Evolutionary conservation across 2,888 invertebrate species (phyloP).

Genomic region (Drosophila sordidula): DNA sequence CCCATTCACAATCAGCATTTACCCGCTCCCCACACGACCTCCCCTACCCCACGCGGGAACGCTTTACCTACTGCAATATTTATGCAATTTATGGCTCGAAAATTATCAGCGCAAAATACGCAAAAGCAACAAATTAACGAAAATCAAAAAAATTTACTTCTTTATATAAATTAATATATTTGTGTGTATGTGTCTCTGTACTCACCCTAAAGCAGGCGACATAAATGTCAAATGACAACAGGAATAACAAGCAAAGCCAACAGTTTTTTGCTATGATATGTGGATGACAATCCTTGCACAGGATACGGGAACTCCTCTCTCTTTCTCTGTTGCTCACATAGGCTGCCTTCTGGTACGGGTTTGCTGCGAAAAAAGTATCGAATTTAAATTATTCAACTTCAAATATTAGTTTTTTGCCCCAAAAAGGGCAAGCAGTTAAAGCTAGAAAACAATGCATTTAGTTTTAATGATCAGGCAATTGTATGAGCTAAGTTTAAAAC

Average conservation of each 20-base stretch:
- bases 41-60: not conserved
- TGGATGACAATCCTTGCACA: slow-evolving; percentile 18
- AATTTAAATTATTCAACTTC: slow-evolving; percentile 5
- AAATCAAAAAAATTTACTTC: slow-evolving; percentile 14
- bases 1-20: slow-evolving; percentile 23
- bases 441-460: not conserved
- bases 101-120: slow-evolving; percentile 62
- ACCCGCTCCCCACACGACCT: not conserved
- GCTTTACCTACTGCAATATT: slow-evolving; percentile 28
- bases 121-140: slow-evolving; percentile 56
- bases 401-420: not conserved
- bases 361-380: slow-evolving; percentile 18
- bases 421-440: too few species aligned
- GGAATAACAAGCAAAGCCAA: slow-evolving; percentile 44
- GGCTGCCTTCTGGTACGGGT: slow-evolving; percentile 9
- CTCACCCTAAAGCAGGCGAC: slow-evolving; percentile 55
- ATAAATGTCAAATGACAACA: slow-evolving; percentile 50
- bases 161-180: slow-evolving; percentile 3
- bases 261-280: slow-evolving; percentile 33
- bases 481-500: too few species aligned
- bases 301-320: slow-evolving; percentile 1
- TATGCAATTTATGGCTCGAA: slow-evolving; percentile 62
- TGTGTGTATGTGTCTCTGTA: slow-evolving; percentile 4
- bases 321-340: not conserved
- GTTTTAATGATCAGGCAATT: not conserved